A percentile compares a stretch with the other conserved stretches of the same genome.
These are phyloP conservation scores for Gadus macrocephalus DNA, from an alignment of 2,113 vertebrate genomes.

Conservation along the genomic window DNA sequence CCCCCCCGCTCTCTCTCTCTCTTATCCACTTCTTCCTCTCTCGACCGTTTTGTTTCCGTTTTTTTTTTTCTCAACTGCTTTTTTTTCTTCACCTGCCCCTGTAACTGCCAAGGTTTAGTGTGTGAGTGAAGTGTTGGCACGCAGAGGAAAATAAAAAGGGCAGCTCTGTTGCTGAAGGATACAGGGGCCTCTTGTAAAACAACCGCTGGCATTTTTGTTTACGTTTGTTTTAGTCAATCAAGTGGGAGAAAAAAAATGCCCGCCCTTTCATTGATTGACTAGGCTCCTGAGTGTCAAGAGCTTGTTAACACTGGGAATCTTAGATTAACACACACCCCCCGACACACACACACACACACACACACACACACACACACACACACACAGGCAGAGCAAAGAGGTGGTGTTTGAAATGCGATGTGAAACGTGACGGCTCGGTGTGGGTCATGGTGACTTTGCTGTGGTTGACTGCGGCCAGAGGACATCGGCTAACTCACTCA, in stretches of 20 bases:
- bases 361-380: no score
- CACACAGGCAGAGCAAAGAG: no score
- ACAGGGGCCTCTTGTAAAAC: conserved; percentile 4
- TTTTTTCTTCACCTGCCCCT: neutral
- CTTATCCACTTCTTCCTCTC: conserved; percentile 65
- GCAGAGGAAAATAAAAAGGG: conserved; percentile 32
- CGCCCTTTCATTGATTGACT: conserved; percentile 1
- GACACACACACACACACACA: no score
- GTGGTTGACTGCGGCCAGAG: conserved; percentile 23
- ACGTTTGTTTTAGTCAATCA: conserved; percentile 12
- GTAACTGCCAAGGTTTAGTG: conserved; percentile 22
- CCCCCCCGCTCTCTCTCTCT: conserved; percentile 69
- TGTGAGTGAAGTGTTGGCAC: conserved; percentile 41
- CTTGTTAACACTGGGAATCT: neutral
- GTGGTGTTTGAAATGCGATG: no score
- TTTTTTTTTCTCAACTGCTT: conserved; percentile 19
- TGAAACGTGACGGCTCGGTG: no score
- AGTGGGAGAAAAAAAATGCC: neutral
- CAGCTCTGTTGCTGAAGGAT: conserved; percentile 11
- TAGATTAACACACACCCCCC: neutral
- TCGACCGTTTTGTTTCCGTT: conserved; percentile 56
- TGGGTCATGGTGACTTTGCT: neutral
- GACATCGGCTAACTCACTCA: conserved; percentile 13
- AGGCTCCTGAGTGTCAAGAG: neutral
- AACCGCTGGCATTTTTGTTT: neutral